Percentiles rank a stretch among this genome's conserved stretches.
phyloP scores from a whole-genome alignment of 2,113 vertebrate species.

The Psittacula cyanocephala region DNA sequence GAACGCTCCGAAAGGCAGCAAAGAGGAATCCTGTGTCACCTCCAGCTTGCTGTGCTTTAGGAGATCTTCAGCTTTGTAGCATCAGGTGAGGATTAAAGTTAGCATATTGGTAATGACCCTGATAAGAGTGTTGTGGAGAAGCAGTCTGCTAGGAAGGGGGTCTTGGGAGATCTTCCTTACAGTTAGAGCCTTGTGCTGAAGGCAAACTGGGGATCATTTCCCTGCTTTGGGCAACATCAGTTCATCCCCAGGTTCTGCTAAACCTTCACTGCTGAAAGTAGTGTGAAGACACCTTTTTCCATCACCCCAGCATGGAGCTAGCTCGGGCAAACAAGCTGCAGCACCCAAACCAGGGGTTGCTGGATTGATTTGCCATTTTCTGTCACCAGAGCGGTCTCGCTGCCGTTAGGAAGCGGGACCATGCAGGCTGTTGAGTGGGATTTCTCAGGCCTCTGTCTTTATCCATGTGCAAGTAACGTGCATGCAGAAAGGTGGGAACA shows the following conservation, averaged over 20 bases:
- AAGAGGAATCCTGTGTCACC: neutral
- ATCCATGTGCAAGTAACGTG: fast-evolving
- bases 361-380: neutral
- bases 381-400: neutral
- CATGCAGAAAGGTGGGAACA: neutral
- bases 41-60: neutral
- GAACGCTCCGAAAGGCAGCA: neutral
- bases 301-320: neutral
- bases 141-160: neutral
- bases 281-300: neutral
- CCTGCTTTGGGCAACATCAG: neutral
- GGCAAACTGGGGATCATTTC: neutral
- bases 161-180: neutral
- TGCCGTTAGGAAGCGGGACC: neutral
- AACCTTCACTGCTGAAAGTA: neutral
- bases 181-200: neutral
- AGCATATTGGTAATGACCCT: neutral
- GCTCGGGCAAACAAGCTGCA: neutral
- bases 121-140: too few species aligned
- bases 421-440: fast-evolving
- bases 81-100: neutral
- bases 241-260: neutral
- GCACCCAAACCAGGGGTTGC: neutral
- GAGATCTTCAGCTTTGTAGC: neutral
- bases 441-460: neutral